These are phyloP conservation scores for Drosophila busckii DNA, from an alignment of 1,140 invertebrate species.

Conservation along the genomic window DNA sequence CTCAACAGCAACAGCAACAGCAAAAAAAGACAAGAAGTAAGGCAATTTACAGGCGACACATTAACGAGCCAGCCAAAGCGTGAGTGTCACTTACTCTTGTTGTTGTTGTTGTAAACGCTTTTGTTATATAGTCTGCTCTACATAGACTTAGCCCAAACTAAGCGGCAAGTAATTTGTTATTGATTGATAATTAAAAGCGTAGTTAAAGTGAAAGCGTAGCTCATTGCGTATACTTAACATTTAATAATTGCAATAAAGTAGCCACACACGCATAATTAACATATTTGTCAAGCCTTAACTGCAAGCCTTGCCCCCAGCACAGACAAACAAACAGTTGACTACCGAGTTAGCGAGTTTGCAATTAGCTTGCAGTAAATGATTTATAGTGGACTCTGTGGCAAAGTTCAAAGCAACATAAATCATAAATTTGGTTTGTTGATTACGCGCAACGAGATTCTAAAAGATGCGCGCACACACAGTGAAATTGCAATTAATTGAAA, in stretches of 20 bases:
- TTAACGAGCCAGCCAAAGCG: constrained; percentile 38
- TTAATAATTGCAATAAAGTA: no score
- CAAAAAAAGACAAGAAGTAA: no score
- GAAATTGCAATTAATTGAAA: constrained; percentile 48
- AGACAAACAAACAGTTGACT: no score
- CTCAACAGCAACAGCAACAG: no score
- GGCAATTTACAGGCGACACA: constrained; percentile 61
- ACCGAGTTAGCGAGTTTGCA: constrained; percentile 30
- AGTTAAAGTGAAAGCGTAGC: no score
- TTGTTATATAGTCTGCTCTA: constrained; percentile 43
- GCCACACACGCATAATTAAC: no score
- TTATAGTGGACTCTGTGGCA: no score
- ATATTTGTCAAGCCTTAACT: no score
- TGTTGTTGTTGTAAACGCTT: constrained; percentile 46
- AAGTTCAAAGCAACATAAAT: constrained; percentile 46
- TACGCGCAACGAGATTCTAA: constrained; percentile 4
- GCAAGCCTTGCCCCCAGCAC: no score
- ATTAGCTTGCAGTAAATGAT: constrained; percentile 41
- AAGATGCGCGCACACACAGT: constrained; percentile 23
- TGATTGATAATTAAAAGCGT: no score
- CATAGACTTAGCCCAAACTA: background rate
- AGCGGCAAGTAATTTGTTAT: background rate
- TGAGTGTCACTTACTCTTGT: background rate
- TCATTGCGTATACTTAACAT: no score
- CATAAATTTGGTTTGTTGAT: constrained; percentile 29